Base-by-base conservation (phyloP, 2,888 invertebrate genomes). In the Eristalinus sepulchralis region DNA sequence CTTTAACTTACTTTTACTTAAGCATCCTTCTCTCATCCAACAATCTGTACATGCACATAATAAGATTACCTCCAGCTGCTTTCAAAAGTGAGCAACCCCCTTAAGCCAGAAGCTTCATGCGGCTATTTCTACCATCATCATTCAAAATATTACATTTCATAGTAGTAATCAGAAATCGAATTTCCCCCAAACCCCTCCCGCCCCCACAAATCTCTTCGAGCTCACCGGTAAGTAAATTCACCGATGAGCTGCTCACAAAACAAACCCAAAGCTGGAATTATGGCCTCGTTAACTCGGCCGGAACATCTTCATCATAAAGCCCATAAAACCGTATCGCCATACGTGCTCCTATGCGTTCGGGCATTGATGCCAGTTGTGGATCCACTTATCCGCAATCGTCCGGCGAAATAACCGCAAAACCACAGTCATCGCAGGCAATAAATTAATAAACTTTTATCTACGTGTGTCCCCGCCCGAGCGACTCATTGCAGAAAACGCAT, bases 401-500 rank as follows among this genome's bases (percentile, higher is more conserved):
- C 47, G 6, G 17, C 47, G 47, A 17, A 47, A 47, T 47, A 8
- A 47, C 47, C 47, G 47, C 47, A 22, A 4, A 64, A 70, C 55
- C 39, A 70, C 70, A 78, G 66, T 66, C 79, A 66, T 79, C 79
- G 47, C 8, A 34, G 47, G 20, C 60, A 68, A 64, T 68, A 78
- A 78, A 67, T 79, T 70, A 79, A 83, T 75, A 70, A 83, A 75
- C 2, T 79, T 75, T 68, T 36, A 78, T 83, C 64, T 20, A 79
- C 73, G 64, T 59, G 63, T 59, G 59, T 20, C 67, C 47, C 62
- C 64, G 39, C 47, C 24, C 24, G 20, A 20, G 62, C 47, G 63
- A 59, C 27, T 27, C 20, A 66, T 82, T 22, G 36, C 77, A 77
- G 67, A 77, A 71, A 83, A 68, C 63, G 62, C 76, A 33, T 76